phyloP scores from a whole-genome alignment of 2,888 invertebrate genomes.

The Andrena camellia region DNA sequence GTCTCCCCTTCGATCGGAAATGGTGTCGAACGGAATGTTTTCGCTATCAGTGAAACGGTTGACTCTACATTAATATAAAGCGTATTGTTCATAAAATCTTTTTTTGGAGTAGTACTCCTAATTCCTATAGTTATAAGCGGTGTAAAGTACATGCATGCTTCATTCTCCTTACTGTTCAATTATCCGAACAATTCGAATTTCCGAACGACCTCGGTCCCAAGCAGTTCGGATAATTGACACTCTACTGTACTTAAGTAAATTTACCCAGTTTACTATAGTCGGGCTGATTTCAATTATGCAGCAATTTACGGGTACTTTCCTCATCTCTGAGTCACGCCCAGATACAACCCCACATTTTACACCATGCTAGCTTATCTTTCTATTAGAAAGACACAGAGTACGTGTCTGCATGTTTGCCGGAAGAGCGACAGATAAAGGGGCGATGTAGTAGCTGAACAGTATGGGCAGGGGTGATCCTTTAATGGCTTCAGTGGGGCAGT shows the following conservation, averaged over 20 bases:
- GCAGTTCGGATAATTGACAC: too few species aligned
- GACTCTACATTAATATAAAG: not conserved
- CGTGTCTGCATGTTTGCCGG: not conserved
- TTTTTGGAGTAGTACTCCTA: not conserved
- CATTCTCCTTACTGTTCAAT: too few species aligned
- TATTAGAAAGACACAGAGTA: not conserved
- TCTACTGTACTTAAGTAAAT: too few species aligned
- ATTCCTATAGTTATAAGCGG: too few species aligned
- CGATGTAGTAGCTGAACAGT: too few species aligned
- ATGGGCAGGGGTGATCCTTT: too few species aligned
- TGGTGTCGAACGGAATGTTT: not conserved
- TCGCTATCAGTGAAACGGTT: not conserved
- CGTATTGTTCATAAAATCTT: not conserved
- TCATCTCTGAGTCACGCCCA: not conserved
- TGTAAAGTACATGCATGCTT: too few species aligned
- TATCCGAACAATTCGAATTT: too few species aligned
- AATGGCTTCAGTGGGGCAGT: too few species aligned
- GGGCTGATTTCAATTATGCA: not conserved
- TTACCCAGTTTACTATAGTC: not conserved
- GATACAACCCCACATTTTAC: not conserved
- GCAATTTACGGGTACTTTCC: not conserved
- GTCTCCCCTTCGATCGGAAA: not conserved
- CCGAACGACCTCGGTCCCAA: too few species aligned
- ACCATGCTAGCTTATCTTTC: not conserved
- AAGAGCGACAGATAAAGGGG: slow-evolving; percentile 22